Conservation (phyloP, 2,888 invertebrate genomes). For the Diogma glabrata region DNA sequence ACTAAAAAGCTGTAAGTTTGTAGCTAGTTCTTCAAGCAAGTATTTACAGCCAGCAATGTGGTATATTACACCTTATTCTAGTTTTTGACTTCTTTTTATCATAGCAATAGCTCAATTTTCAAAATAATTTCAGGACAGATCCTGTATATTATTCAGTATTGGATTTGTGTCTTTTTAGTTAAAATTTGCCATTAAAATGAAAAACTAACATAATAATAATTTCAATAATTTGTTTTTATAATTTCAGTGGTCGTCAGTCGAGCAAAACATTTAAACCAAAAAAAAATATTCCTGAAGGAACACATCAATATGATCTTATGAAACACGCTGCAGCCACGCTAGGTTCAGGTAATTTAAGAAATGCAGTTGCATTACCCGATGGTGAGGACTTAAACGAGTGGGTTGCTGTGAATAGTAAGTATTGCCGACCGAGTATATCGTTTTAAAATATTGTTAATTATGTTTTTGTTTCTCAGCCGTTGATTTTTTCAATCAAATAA, state of each 20-base stretch:
- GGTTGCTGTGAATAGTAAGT: slow-evolving; percentile 99
- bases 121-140: no score
- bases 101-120: no score
- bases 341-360: slow-evolving; percentile 90
- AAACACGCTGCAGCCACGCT: slow-evolving; percentile 97
- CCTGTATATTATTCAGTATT: no score
- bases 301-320: slow-evolving; percentile 98
- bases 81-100: no score
- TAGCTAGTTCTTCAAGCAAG: no score
- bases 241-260: slow-evolving; percentile 49
- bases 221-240: no score
- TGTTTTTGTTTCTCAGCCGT: slow-evolving; percentile 59
- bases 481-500: slow-evolving; percentile 99
- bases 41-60: no score
- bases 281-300: slow-evolving; percentile 97
- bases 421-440: background rate
- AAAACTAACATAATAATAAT: no score
- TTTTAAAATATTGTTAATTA: background rate
- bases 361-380: slow-evolving; percentile 94
- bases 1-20: no score
- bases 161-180: no score
- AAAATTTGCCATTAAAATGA: no score
- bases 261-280: slow-evolving; percentile 98
- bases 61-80: no score
- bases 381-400: slow-evolving; percentile 99